phyloP scores from a whole-genome alignment of 2,888 invertebrate species.

The Biston betularia region DNA sequence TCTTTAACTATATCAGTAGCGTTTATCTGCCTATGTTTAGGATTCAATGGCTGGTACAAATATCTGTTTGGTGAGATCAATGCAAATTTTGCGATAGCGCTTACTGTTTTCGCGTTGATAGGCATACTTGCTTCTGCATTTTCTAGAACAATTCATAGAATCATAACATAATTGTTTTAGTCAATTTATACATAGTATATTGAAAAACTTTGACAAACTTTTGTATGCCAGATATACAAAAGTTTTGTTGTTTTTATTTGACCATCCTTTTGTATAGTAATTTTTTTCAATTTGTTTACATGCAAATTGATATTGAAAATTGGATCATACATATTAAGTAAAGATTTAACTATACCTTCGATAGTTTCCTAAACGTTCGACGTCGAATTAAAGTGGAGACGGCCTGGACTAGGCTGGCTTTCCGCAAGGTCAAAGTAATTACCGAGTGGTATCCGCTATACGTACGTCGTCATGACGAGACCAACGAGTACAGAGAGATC shows the following conservation, averaged over 20 bases:
- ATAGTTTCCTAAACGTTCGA: too few species aligned
- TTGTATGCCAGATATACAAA: constrained; percentile 47
- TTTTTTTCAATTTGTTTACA: constrained; percentile 22
- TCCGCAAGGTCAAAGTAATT: too few species aligned
- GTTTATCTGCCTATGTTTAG: constrained; percentile 57
- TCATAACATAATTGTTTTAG: background rate
- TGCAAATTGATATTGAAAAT: constrained; percentile 25
- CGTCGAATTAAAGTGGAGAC: too few species aligned
- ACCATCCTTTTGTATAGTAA: too few species aligned
- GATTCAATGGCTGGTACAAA: constrained; percentile 50
- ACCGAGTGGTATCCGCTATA: too few species aligned
- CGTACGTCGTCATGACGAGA: background rate
- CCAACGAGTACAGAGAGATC: too few species aligned
- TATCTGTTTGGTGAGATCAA: constrained; percentile 36
- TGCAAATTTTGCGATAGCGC: constrained; percentile 54
- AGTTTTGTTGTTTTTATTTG: constrained; percentile 30
- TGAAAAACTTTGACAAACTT: constrained; percentile 26
- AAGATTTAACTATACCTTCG: background rate
- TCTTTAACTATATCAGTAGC: constrained; percentile 57
- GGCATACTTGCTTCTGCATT: constrained; percentile 53
- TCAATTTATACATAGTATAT: background rate
- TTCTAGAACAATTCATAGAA: constrained; percentile 43
- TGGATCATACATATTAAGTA: background rate
- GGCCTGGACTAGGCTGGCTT: too few species aligned
- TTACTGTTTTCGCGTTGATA: constrained; percentile 56